These are phyloP conservation scores for Macrostomum lignano DNA, from an alignment of 1,140 invertebrate genomes.

Conservation along the genomic window DNA sequence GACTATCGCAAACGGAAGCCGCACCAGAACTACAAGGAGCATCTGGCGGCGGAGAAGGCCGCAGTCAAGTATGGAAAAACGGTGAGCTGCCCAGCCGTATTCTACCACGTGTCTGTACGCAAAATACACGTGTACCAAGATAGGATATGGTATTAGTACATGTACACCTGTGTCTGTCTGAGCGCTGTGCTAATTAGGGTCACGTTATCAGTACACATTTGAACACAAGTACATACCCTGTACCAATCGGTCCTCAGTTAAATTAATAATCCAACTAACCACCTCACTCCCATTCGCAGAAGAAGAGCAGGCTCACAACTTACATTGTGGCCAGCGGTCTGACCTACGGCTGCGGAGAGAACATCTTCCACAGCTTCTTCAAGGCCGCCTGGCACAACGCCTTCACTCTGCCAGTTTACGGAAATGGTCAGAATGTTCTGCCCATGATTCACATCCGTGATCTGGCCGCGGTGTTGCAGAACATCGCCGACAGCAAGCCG, in stretches of 20 bases:
- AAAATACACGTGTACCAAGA: too few relatives aligned
- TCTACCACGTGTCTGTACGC: too few relatives aligned
- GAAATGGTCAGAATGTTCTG: conserved; percentile 35
- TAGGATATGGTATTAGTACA: too few relatives aligned
- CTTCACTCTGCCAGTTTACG: conserved; percentile 34
- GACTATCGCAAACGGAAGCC: conserved; percentile 39
- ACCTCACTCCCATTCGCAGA: conserved; percentile 7
- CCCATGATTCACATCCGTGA: conserved; percentile 40
- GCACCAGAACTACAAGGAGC: conserved; percentile 38
- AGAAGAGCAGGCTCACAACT: conserved; percentile 28
- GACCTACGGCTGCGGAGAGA: conserved; percentile 37
- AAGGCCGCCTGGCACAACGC: conserved; percentile 39
- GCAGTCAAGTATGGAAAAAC: conserved; percentile 35
- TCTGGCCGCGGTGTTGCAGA: conserved; percentile 26
- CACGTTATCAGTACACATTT: too few relatives aligned
- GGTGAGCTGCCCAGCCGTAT: conserved; percentile 11
- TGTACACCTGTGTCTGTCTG: too few relatives aligned
- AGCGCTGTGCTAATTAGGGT: too few relatives aligned
- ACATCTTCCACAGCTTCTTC: conserved; percentile 37
- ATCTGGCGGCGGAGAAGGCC: conserved; percentile 38
- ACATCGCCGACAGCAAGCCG: conserved; percentile 24
- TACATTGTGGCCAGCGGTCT: conserved; percentile 36
- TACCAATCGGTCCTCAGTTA: too few relatives aligned
- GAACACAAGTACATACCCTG: too few relatives aligned
- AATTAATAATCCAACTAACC: too few relatives aligned